phyloP scores from a whole-genome alignment of 1,140 invertebrate genomes.

The Formica exsecta region DNA sequence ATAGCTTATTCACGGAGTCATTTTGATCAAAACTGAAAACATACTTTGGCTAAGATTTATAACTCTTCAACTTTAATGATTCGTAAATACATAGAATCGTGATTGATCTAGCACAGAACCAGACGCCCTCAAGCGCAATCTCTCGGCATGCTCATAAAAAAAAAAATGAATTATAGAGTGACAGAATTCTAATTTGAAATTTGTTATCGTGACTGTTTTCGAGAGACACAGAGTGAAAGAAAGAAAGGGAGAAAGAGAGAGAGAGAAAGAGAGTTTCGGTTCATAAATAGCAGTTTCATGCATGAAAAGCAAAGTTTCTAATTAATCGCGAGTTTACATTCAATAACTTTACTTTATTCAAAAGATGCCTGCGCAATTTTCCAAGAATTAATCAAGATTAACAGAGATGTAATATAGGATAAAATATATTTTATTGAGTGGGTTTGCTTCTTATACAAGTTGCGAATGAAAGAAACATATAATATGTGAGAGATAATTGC shows the following conservation, averaged over 20 bases:
- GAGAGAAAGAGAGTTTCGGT: too few species aligned
- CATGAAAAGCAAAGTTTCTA: neutral
- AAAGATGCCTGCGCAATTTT: neutral
- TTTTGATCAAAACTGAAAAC: neutral
- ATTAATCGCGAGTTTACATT: neutral
- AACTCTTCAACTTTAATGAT: slow-evolving; percentile 55
- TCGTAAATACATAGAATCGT: slow-evolving; percentile 45
- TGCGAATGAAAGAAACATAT: neutral
- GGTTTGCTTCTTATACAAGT: neutral
- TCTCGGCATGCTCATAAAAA: neutral
- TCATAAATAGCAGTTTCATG: neutral
- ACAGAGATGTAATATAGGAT: neutral
- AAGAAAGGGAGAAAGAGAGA: too few species aligned
- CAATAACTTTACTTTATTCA: neutral
- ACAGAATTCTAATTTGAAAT: slow-evolving; percentile 29
- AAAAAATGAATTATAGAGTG: neutral
- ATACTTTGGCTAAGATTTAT: slow-evolving; percentile 39
- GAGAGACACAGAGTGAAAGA: too few species aligned
- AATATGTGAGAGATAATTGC: neutral
- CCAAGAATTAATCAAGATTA: neutral
- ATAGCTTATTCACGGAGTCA: neutral
- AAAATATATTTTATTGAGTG: slow-evolving; percentile 14
- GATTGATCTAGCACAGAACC: slow-evolving; percentile 41
- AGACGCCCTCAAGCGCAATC: neutral
- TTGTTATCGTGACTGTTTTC: neutral